Percentiles rank a stretch among this genome's conserved stretches.
These are phyloP conservation scores for Pelobates cultripes DNA, from an alignment of 2,797 vertebrate genomes.

Conservation along the genomic window DNA sequence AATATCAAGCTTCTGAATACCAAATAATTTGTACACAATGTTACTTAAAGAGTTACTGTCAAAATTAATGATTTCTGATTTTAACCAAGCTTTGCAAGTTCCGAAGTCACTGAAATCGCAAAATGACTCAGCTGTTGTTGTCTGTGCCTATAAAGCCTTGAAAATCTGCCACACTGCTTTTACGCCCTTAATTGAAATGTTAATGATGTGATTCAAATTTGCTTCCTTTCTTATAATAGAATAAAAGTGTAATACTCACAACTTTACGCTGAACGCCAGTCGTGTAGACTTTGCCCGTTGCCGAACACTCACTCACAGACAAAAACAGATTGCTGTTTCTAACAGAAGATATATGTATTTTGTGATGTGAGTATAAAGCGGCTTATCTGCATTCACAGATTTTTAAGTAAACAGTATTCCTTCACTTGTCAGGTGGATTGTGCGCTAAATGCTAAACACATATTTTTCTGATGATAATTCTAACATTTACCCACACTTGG, in stretches of 20 bases:
- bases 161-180: background rate
- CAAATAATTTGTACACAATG: too few species aligned
- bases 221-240: slow-evolving; percentile 13
- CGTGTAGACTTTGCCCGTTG: slow-evolving; percentile 16
- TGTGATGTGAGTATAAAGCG: slow-evolving; percentile 62
- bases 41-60: background rate
- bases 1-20: too few species aligned
- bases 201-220: background rate
- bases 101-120: background rate
- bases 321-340: slow-evolving; percentile 56
- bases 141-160: background rate
- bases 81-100: background rate
- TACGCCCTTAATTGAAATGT: background rate
- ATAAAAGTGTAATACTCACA: background rate
- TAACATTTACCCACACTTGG: slow-evolving; percentile 58
- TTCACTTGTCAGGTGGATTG: slow-evolving; percentile 59
- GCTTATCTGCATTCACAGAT: slow-evolving; percentile 56
- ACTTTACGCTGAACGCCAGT: slow-evolving; percentile 2
- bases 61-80: background rate
- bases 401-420: slow-evolving; percentile 59
- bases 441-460: slow-evolving; percentile 58
- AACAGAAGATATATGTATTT: slow-evolving; percentile 58
- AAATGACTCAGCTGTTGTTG: background rate
- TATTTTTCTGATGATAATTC: slow-evolving; percentile 55
- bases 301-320: slow-evolving; percentile 14